phyloP scores from a whole-genome alignment of 2,113 vertebrate genomes.

The Setophaga coronata region DNA sequence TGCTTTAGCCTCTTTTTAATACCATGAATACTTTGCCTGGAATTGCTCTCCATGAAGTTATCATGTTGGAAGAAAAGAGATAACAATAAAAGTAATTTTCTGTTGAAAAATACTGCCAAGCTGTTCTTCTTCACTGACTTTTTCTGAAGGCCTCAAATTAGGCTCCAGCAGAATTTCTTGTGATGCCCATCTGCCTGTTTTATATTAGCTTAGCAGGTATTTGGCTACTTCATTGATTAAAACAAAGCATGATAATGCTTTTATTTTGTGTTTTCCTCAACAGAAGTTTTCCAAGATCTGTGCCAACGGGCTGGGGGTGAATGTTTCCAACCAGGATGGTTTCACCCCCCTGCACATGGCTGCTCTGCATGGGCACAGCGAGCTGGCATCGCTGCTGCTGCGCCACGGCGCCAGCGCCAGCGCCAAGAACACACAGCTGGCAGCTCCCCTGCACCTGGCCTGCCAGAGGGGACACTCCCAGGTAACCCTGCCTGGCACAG shows the following conservation, averaged over 20 bases:
- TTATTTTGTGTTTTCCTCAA: background rate
- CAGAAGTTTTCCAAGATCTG: conserved; percentile 78
- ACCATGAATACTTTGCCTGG: background rate
- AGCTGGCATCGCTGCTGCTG: conserved; percentile 79
- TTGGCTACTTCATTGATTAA: background rate
- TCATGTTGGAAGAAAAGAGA: background rate
- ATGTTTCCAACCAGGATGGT: conserved; percentile 82
- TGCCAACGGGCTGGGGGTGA: conserved; percentile 79
- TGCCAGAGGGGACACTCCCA: conserved; percentile 87
- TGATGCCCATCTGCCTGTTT: background rate
- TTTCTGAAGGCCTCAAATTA: background rate
- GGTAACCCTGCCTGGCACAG: conserved; percentile 60
- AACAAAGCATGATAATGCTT: background rate
- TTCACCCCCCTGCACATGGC: conserved; percentile 86
- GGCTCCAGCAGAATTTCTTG: background rate
- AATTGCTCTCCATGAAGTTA: background rate
- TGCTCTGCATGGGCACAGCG: conserved; percentile 80
- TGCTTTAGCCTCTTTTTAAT: background rate
- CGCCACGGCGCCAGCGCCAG: conserved; percentile 82
- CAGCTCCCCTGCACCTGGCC: conserved; percentile 90
- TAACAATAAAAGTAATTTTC: background rate
- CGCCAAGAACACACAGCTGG: conserved; percentile 74
- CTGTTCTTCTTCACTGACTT: background rate
- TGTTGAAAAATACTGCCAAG: background rate
- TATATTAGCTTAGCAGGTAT: background rate